phyloP scores from a whole-genome alignment of 2,113 vertebrate genomes.

The Actinemys pallida region DNA sequence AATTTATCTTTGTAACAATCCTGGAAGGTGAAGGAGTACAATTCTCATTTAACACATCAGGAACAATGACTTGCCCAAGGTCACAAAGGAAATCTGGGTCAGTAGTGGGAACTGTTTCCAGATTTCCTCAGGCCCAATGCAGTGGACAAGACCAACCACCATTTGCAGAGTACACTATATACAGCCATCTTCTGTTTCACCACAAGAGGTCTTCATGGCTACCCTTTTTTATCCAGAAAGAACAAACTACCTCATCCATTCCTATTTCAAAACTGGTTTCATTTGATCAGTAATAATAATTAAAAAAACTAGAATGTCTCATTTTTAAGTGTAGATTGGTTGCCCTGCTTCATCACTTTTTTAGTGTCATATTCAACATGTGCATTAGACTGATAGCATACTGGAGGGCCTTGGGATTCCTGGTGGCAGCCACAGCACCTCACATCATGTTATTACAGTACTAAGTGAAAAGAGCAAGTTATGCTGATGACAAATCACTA shows the following conservation, averaged over 20 bases:
- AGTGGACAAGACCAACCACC: neutral
- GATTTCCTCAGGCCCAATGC: neutral
- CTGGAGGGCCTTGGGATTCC: neutral
- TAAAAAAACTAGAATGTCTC: neutral
- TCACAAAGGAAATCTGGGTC: neutral
- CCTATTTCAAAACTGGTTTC: neutral
- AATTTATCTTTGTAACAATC: neutral
- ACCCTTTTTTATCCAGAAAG: neutral
- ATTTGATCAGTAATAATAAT: neutral
- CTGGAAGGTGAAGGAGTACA: neutral
- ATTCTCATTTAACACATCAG: neutral
- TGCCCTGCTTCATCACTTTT: neutral
- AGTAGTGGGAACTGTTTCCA: neutral
- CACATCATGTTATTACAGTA: neutral
- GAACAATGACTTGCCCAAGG: neutral
- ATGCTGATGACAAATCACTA: neutral
- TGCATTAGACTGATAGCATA: neutral
- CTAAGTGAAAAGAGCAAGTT: neutral
- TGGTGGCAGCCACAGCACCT: neutral
- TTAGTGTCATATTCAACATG: neutral
- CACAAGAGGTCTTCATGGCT: fast-evolving
- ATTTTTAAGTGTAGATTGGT: neutral
- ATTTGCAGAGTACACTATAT: fast-evolving
- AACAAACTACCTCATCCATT: neutral
- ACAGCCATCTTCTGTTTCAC: neutral